Conservation (phyloP, 2,888 invertebrate genomes). For the Megamerina dolium region DNA sequence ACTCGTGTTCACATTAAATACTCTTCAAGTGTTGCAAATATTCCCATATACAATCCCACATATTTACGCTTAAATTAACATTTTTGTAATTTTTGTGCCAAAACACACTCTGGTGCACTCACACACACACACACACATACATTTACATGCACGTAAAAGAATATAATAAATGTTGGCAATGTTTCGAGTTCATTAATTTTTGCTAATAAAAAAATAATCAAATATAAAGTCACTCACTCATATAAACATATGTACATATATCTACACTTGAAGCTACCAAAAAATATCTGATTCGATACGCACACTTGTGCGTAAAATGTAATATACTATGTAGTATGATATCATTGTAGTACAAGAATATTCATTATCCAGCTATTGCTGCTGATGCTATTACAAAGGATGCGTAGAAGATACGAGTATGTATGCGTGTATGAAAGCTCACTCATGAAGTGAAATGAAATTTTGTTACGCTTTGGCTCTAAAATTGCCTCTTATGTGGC, state of each 20-base stretch:
- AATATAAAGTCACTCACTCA: conserved; percentile 39
- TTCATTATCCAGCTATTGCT: conserved; percentile 3
- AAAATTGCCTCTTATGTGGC: conserved; percentile 26
- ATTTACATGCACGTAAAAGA: not conserved
- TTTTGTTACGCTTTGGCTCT: conserved; percentile 38
- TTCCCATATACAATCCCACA: too few relatives aligned
- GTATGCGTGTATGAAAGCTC: not conserved
- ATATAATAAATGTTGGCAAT: conserved; percentile 33
- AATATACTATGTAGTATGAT: not conserved
- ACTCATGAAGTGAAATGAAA: conserved; percentile 23
- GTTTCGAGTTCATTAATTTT: conserved; percentile 42
- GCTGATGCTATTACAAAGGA: not conserved
- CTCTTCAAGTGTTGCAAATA: too few relatives aligned
- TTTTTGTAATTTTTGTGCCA: not conserved
- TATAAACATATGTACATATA: too few relatives aligned
- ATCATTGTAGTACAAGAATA: not conserved
- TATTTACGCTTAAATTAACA: not conserved
- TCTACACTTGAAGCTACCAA: too few relatives aligned
- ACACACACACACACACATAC: not conserved
- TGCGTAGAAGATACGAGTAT: too few relatives aligned
- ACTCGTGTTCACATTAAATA: too few relatives aligned
- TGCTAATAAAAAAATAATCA: conserved; percentile 27
- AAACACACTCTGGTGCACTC: not conserved
- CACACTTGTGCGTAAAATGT: conserved; percentile 36
- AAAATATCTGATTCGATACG: conserved; percentile 42